These are phyloP conservation scores for Zosterops lateralis DNA, from an alignment of 2,113 vertebrate species.

Conservation along the genomic window DNA sequence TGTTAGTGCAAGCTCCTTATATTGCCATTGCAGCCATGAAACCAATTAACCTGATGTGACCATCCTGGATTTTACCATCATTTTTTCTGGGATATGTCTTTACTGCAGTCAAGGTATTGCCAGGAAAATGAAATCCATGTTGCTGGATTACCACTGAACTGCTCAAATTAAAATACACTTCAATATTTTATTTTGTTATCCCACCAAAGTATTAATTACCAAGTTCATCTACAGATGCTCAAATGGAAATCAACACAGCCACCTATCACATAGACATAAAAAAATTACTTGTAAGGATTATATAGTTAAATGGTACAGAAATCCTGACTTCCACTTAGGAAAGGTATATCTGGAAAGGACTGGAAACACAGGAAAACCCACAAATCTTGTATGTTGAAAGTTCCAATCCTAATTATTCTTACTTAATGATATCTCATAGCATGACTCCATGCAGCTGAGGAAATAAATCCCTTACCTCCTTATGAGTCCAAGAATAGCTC, in stretches of 20 bases:
- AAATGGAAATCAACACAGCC: background rate
- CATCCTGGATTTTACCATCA: background rate
- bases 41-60: background rate
- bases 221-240: background rate
- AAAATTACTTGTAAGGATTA: background rate
- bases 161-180: background rate
- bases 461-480: slow-evolving; percentile 51
- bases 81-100: background rate
- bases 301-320: background rate
- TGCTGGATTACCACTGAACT: background rate
- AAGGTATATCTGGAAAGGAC: background rate
- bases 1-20: background rate
- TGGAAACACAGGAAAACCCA: background rate
- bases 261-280: background rate
- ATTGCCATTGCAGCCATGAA: background rate
- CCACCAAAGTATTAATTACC: background rate
- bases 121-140: background rate
- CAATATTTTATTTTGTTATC: background rate
- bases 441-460: slow-evolving; percentile 40
- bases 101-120: background rate
- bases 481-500: slow-evolving; percentile 35
- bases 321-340: background rate
- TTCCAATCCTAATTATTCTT: slow-evolving; percentile 26
- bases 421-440: slow-evolving; percentile 7
- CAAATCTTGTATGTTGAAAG: background rate